A percentile compares a stretch with the other conserved stretches of the same genome.
Conservation (phyloP, 1,140 invertebrate genomes). For the Apis dorsata region DNA sequence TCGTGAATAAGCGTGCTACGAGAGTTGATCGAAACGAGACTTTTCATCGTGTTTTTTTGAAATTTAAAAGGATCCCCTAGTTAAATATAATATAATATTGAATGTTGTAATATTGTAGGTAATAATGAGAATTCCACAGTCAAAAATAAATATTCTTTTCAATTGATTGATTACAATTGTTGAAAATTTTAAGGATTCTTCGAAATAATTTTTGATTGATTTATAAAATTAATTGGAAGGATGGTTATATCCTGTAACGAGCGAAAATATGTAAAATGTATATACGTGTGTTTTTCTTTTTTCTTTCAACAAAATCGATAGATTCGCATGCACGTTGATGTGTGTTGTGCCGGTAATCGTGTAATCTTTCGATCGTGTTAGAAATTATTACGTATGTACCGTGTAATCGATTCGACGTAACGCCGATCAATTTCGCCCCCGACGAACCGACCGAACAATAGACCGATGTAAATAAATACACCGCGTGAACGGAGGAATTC, state of each 20-base stretch:
- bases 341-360: constrained; percentile 16
- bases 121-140: too few species aligned
- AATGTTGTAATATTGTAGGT: too few species aligned
- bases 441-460: constrained; percentile 34
- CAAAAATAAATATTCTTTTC: too few species aligned
- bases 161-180: too few species aligned
- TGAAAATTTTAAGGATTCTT: too few species aligned
- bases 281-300: constrained; percentile 19
- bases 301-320: constrained; percentile 13
- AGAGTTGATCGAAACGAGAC: neutral
- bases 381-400: constrained; percentile 28
- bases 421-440: constrained; percentile 33
- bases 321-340: neutral
- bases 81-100: too few species aligned
- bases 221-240: neutral
- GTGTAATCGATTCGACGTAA: constrained; percentile 27
- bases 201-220: too few species aligned
- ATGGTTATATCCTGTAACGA: neutral
- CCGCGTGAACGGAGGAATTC: constrained; percentile 3
- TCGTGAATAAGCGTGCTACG: too few species aligned
- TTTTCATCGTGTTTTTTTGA: neutral
- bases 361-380: constrained; percentile 25
- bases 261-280: neutral
- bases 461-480: constrained; percentile 42
- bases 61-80: too few species aligned